These are phyloP conservation scores for Theropithecus gelada DNA, from an alignment of 2,113 vertebrate species.

Conservation along the genomic window DNA sequence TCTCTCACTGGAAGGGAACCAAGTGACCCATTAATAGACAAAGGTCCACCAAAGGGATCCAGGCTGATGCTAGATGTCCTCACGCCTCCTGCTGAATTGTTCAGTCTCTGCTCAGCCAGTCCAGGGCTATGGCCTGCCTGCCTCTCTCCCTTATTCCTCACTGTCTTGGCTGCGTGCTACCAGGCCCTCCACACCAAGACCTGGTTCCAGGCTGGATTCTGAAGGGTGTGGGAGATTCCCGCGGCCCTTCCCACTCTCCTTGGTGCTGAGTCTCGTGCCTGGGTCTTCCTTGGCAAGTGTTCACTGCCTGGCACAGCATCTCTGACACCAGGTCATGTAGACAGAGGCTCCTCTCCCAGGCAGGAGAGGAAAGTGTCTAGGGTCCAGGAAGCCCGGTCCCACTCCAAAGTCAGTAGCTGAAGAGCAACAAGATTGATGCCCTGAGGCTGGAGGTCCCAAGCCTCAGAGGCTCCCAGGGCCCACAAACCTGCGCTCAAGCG, in stretches of 20 bases:
- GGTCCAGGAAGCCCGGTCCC: background rate
- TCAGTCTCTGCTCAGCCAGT: background rate
- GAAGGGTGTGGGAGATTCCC: rapidly evolving
- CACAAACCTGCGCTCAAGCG: too few relatives aligned
- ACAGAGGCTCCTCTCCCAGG: background rate
- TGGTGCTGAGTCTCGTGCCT: rapidly evolving
- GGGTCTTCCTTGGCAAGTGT: too few relatives aligned
- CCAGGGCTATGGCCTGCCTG: too few relatives aligned
- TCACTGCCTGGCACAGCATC: rapidly evolving
- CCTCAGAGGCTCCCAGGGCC: background rate
- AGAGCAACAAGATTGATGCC: too few relatives aligned
- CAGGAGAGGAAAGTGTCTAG: rapidly evolving
- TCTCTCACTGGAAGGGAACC: background rate
- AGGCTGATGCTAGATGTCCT: background rate
- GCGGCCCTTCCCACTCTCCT: background rate
- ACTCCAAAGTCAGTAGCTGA: background rate
- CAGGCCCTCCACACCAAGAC: rapidly evolving
- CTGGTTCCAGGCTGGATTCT: background rate
- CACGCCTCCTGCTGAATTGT: background rate
- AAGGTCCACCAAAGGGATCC: rapidly evolving
- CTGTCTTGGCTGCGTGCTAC: rapidly evolving
- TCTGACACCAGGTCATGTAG: rapidly evolving
- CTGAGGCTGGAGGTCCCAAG: too few relatives aligned
- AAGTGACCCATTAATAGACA: too few relatives aligned
- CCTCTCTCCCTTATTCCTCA: background rate